A percentile compares a stretch with the other conserved stretches of the same genome.
Conservation (phyloP, 2,113 vertebrate species). For the Myotis yumanensis region DNA sequence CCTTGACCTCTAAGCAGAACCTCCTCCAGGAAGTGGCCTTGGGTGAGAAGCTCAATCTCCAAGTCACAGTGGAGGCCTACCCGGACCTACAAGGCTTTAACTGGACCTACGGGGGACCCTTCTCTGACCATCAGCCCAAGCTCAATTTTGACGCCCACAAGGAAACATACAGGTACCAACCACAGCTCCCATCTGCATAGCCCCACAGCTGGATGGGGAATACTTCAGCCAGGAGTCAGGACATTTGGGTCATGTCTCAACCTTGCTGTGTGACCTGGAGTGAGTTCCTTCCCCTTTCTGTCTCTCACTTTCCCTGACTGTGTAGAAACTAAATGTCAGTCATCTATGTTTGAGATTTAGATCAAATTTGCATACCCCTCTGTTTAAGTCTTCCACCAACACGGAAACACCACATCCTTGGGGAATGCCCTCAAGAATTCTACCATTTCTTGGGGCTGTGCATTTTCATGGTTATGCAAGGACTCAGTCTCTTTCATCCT, state of each 20-base stretch:
- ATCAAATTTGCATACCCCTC: not conserved
- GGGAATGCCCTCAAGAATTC: not conserved
- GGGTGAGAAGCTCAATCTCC: slow-evolving; percentile 87
- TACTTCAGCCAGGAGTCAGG: not conserved
- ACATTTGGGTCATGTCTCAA: not conserved
- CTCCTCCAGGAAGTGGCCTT: slow-evolving; percentile 84
- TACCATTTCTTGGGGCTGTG: not conserved
- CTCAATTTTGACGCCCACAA: not conserved
- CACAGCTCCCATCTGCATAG: not conserved
- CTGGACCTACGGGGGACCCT: slow-evolving; percentile 84
- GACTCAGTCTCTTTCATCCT: not conserved
- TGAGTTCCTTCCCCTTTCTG: not conserved
- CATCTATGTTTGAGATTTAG: not conserved
- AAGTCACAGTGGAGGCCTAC: slow-evolving; percentile 90
- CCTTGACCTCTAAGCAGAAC: slow-evolving; percentile 84
- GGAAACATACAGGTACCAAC: slow-evolving; percentile 69
- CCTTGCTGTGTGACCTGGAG: not conserved
- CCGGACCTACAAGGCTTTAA: slow-evolving; percentile 83
- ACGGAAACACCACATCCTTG: not conserved
- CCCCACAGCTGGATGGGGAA: not conserved
- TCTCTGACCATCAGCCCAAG: slow-evolving; percentile 19
- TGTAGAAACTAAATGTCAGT: not conserved
- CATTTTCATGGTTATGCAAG: not conserved
- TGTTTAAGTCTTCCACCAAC: not conserved
- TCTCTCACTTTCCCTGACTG: not conserved